Evolutionary conservation across 2,888 invertebrate genomes (phyloP).

Genomic region (Malthinus flaveolus): DNA sequence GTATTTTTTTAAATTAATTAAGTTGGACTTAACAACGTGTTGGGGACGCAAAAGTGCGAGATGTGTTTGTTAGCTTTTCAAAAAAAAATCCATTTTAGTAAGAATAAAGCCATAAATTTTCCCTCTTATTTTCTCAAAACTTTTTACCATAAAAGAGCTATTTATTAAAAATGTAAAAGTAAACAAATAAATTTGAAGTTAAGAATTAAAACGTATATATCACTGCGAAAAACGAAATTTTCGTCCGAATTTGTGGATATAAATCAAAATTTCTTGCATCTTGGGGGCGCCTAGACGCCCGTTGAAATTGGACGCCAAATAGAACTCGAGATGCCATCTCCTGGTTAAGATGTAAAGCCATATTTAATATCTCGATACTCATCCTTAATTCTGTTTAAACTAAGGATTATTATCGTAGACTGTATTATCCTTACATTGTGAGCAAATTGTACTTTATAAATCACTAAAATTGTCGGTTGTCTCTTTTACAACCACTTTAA

Average conservation of each 20-base stretch:
- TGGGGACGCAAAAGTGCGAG: no score
- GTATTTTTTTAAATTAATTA: no score
- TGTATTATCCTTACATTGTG: conserved; percentile 24
- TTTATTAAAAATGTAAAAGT: no score
- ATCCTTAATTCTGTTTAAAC: conserved; percentile 8
- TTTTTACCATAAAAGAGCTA: no score
- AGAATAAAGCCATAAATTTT: no score
- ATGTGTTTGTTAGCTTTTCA: no score
- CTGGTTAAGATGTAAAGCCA: conserved; percentile 34
- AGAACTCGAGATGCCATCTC: conserved; percentile 39
- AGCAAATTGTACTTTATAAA: conserved; percentile 35
- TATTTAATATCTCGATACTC: conserved; percentile 6
- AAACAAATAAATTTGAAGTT: no score
- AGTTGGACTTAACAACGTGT: no score
- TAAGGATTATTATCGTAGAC: conserved; percentile 23
- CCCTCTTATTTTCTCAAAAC: no score
- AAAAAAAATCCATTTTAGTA: no score
- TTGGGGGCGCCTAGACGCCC: conserved; percentile 40
- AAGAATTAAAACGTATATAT: conserved; percentile 13
- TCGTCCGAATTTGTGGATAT: conserved; percentile 36
- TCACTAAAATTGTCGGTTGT: conserved; percentile 35
- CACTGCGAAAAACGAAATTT: conserved; percentile 5
- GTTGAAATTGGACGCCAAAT: conserved; percentile 40
- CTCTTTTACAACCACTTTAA: conserved; percentile 36
- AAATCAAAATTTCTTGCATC: conserved; percentile 48